Evolutionary conservation across 92 coral and sea anemone species (phyloP), one percentile per base, ranked within the genome.

Genomic region (Zoanthus sansibaricus): DNA sequence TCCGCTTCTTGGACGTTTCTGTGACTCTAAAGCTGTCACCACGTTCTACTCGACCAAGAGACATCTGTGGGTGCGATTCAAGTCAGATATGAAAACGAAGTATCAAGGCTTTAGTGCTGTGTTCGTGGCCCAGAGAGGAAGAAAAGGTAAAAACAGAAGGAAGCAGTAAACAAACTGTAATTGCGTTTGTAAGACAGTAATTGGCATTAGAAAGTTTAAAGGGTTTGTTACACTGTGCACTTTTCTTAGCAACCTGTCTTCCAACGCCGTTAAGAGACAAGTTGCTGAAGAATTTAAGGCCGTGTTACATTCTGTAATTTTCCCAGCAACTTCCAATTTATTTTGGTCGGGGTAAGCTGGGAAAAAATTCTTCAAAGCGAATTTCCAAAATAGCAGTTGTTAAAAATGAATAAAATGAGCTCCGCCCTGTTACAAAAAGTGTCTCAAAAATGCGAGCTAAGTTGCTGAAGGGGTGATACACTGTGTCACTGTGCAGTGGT

Each of bases 61-160:
- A 25, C 85, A 80, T 25, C 4, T 80, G 74, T 80, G 74, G 85
- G 42, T 80, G 33, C 85, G 85, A 13, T 80, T 80, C 85, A 80
- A 80, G 52, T 58, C 85, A 9, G 85, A 80, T 7, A 64, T n/a
- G 59, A 46, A 56, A 12, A 73, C 85, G 6, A 66, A 80, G 10
- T 80, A 18, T 14, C 84, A 66, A 46, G 84, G 84, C 4, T 79
- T 79, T 48, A 80, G 58, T 45, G 85, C 85, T 17, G 74, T 80
- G 9, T 80, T 42, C 74, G 85, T 80, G 18, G 85, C 74, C 10
- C 66, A 64, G 42, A 80, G 11, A 21, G 56, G 37, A 69, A 64
- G 45, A 25, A 80, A 46, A 64, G 85, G 85, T 80, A 80, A 45
- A n/a, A 7, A 59, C 10, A 8, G 14, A 8, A 17, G 69, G 5